Percentiles rank a stretch among this genome's conserved stretches.
Evolutionary conservation across 2,888 invertebrate genomes (phyloP).

Genomic region (Cephonodes hylas): DNA sequence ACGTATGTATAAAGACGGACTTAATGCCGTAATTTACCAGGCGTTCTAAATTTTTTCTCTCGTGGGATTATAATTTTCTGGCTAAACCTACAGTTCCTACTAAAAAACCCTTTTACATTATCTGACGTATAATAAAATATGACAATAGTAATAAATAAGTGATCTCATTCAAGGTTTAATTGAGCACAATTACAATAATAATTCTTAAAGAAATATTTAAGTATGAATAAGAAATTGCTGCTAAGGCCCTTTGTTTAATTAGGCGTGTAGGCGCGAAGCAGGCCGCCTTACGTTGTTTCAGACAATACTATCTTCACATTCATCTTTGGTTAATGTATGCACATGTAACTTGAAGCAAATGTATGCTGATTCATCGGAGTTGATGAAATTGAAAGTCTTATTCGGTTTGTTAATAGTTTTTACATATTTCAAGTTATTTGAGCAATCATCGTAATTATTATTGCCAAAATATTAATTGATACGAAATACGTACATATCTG

Average conservation of each 20-base stretch:
- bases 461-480: too few relatives aligned
- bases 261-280: not conserved
- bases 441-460: too few relatives aligned
- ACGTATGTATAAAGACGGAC: too few relatives aligned
- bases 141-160: not conserved
- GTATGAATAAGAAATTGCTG: not conserved
- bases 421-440: too few relatives aligned
- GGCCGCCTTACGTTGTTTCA: not conserved
- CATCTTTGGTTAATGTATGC: conserved; percentile 13
- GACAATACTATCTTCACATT: conserved; percentile 1
- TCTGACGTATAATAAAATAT: not conserved
- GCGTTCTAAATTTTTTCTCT: too few relatives aligned
- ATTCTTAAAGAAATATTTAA: not conserved
- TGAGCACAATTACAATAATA: not conserved
- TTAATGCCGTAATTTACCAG: too few relatives aligned
- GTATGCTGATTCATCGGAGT: not conserved
- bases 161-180: not conserved
- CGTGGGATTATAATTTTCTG: too few relatives aligned
- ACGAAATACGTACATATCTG: too few relatives aligned
- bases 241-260: not conserved
- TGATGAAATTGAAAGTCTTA: not conserved
- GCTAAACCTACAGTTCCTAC: too few relatives aligned
- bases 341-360: conserved; percentile 15
- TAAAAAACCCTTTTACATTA: not conserved
- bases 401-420: too few relatives aligned